These are phyloP conservation scores for Porites australiensis DNA, from an alignment of 64 coral and sea anemone species.

Conservation along the genomic window DNA sequence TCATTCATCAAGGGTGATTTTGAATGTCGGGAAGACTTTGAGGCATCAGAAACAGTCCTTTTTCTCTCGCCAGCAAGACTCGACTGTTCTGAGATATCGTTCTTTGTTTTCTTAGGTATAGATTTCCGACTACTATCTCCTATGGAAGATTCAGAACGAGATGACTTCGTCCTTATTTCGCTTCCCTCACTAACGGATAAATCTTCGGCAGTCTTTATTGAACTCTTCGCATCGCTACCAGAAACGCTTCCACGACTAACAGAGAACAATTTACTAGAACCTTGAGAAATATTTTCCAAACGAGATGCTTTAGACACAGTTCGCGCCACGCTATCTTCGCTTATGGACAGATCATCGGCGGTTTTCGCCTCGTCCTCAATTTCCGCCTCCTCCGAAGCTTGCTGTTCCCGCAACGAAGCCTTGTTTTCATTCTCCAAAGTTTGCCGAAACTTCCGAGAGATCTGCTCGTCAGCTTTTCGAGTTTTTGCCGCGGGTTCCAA, in stretches of 20 bases:
- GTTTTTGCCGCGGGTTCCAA: neutral
- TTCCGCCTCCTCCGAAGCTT: constrained; percentile 7
- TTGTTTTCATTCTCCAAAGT: neutral
- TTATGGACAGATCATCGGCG: constrained; percentile 49
- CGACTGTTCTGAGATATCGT: neutral
- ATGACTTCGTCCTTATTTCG: constrained; percentile 20
- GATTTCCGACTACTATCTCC: neutral
- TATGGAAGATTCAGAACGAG: neutral
- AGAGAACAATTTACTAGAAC: constrained; percentile 10
- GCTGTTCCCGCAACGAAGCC: neutral
- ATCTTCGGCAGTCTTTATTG: constrained; percentile 28
- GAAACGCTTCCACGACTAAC: neutral
- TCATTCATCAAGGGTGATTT: neutral
- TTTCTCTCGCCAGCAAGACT: neutral
- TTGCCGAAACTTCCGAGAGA: neutral
- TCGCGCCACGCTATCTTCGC: constrained; percentile 39
- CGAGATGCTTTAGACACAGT: constrained; percentile 32
- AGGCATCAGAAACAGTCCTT: neutral
- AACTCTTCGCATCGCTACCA: constrained; percentile 3
- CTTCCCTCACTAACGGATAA: constrained; percentile 30
- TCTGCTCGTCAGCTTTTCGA: neutral
- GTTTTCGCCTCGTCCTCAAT: constrained; percentile 60
- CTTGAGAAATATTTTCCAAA: neutral
- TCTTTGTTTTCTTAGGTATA: neutral
- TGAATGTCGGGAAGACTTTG: constrained; percentile 8